Conservation (phyloP, 2,113 vertebrate genomes). For the Poicephalus gulielmi region DNA sequence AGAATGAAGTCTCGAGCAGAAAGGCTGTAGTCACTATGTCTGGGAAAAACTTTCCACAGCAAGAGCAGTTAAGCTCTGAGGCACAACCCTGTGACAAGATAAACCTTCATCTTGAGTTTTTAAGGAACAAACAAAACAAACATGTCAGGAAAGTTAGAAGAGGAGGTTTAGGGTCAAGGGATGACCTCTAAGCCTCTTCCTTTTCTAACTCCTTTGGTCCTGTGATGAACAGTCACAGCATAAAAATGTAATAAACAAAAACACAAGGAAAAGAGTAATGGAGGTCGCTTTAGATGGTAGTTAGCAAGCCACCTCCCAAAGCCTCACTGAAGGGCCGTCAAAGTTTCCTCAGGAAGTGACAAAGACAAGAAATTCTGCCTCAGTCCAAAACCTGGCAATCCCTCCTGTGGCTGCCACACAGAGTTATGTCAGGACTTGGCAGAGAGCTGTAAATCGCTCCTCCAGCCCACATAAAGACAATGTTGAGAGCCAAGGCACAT, state of each 20-base stretch:
- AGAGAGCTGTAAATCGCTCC: neutral
- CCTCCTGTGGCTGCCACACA: neutral
- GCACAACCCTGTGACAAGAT: neutral
- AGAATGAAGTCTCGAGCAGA: neutral
- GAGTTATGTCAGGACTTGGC: conserved; percentile 44
- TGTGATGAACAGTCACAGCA: conserved; percentile 2
- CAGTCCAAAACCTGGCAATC: neutral
- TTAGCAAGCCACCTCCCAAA: neutral
- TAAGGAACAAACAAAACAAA: neutral
- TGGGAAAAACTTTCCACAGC: neutral
- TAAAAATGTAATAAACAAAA: conserved; percentile 46
- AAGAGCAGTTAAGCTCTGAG: neutral
- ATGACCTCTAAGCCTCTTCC: neutral
- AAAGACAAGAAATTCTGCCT: conserved; percentile 54
- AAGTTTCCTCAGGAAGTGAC: conserved; percentile 65
- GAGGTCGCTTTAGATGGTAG: neutral
- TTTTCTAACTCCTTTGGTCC: neutral
- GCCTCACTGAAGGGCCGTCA: neutral
- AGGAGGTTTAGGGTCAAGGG: neutral
- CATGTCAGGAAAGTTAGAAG: neutral
- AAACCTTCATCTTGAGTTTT: neutral
- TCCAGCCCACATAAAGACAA: neutral
- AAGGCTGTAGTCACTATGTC: neutral
- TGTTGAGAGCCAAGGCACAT: neutral
- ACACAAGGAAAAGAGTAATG: neutral